Conservation (phyloP, 2,113 vertebrate genomes). For the Notechis scutatus region DNA sequence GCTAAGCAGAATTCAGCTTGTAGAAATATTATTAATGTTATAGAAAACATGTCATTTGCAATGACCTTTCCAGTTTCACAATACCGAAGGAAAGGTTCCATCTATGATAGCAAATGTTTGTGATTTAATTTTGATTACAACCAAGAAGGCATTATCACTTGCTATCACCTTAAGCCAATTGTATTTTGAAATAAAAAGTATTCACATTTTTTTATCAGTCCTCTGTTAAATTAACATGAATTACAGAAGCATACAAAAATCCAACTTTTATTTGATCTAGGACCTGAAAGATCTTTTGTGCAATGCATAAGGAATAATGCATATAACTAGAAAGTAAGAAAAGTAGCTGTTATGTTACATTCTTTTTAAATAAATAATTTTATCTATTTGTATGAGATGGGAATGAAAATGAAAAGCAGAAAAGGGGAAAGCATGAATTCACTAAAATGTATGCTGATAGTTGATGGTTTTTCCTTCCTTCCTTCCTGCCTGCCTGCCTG, state of each 20-base stretch:
- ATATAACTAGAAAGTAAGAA: neutral
- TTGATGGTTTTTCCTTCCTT: neutral
- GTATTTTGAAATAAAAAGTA: constrained; percentile 12
- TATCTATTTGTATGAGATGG: neutral
- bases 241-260: neutral
- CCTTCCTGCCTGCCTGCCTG: no score
- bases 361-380: neutral
- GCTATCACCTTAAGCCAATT: constrained; percentile 40
- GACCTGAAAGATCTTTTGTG: neutral
- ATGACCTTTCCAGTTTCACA: neutral
- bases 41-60: constrained; percentile 13
- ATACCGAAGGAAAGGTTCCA: constrained; percentile 40
- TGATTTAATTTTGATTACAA: constrained; percentile 54
- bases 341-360: neutral
- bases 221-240: neutral
- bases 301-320: neutral
- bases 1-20: neutral
- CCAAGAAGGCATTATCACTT: constrained; percentile 39
- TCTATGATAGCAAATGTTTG: constrained; percentile 54
- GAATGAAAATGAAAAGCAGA: neutral
- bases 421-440: neutral
- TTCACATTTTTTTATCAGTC: neutral
- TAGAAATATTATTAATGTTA: neutral
- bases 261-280: neutral
- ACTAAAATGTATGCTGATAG: neutral